These are phyloP conservation scores for Andrena hattorfiana DNA, from an alignment of 2,888 invertebrate genomes.

Conservation along the genomic window DNA sequence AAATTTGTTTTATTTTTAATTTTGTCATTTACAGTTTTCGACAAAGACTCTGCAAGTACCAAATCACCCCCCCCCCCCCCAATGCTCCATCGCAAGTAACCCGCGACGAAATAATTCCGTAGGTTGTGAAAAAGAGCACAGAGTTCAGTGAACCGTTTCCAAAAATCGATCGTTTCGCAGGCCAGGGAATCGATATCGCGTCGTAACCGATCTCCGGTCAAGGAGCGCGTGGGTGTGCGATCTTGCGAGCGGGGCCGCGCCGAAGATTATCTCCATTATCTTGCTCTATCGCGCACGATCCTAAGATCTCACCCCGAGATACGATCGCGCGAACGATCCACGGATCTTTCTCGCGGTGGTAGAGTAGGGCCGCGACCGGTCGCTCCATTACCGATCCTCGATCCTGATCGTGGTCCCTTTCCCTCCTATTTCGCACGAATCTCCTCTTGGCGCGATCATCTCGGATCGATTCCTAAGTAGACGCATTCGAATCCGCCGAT, in stretches of 20 bases:
- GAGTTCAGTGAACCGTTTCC: conserved; percentile 31
- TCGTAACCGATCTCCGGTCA: conserved; percentile 50
- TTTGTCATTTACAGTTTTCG: no score
- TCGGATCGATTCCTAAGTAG: conserved; percentile 52
- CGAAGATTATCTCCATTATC: conserved; percentile 82
- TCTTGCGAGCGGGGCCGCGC: conserved; percentile 79
- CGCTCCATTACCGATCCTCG: conserved; percentile 74
- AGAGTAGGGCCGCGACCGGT: conserved; percentile 67
- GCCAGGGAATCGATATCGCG: conserved; percentile 42
- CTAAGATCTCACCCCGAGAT: conserved; percentile 81
- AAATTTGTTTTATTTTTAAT: no score
- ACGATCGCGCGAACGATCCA: conserved; percentile 76
- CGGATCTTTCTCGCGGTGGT: conserved; percentile 58
- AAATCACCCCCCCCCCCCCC: no score
- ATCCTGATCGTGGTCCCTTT: conserved; percentile 40
- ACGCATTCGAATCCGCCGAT: conserved; percentile 44
- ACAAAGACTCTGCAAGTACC: no score
- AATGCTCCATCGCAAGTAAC: no score
- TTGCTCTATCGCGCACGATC: conserved; percentile 82
- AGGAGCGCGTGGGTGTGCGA: conserved; percentile 77
- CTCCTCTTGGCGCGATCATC: conserved; percentile 48
- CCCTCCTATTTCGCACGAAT: conserved; percentile 51
- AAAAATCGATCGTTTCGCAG: conserved; percentile 45
- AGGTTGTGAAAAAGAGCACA: background rate
- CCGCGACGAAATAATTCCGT: background rate